phyloP scores from a whole-genome alignment of 2,113 vertebrate species.

The Rousettus leschenaultii region DNA sequence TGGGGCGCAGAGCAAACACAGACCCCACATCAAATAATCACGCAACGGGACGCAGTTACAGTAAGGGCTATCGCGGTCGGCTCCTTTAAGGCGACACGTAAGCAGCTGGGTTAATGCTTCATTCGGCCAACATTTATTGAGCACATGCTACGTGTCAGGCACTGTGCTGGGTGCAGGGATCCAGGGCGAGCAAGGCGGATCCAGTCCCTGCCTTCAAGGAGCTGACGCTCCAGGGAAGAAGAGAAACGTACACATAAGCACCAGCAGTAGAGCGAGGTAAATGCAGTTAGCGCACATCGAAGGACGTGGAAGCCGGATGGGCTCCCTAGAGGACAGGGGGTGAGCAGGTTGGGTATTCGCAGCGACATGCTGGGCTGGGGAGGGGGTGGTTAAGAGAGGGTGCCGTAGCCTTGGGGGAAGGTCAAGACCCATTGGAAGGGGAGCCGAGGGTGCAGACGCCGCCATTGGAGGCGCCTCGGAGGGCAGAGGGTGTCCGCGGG shows the following conservation, averaged over 20 bases:
- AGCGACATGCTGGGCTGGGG: neutral
- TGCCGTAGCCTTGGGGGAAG: neutral
- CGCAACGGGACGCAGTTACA: rapidly evolving
- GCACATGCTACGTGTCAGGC: neutral
- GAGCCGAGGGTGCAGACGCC: rapidly evolving
- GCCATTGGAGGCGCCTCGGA: rapidly evolving
- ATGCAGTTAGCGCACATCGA: neutral
- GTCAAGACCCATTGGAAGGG: neutral
- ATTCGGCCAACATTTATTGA: neutral
- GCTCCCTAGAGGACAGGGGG: neutral
- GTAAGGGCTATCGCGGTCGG: rapidly evolving
- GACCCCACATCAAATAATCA: neutral
- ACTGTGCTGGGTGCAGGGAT: neutral
- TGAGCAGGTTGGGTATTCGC: neutral
- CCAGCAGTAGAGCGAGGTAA: rapidly evolving
- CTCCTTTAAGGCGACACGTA: neutral
- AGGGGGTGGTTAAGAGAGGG: neutral
- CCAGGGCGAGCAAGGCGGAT: neutral
- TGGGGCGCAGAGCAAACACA: neutral
- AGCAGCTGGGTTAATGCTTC: neutral
- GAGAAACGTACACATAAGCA: rapidly evolving
- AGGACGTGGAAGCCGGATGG: neutral
- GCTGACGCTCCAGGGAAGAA: neutral
- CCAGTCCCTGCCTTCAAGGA: neutral
- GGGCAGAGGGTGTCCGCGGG: rapidly evolving